These are phyloP conservation scores for Ctenochaetus hawaiiensis DNA, from an alignment of 2,797 vertebrate species.

Conservation along the genomic window DNA sequence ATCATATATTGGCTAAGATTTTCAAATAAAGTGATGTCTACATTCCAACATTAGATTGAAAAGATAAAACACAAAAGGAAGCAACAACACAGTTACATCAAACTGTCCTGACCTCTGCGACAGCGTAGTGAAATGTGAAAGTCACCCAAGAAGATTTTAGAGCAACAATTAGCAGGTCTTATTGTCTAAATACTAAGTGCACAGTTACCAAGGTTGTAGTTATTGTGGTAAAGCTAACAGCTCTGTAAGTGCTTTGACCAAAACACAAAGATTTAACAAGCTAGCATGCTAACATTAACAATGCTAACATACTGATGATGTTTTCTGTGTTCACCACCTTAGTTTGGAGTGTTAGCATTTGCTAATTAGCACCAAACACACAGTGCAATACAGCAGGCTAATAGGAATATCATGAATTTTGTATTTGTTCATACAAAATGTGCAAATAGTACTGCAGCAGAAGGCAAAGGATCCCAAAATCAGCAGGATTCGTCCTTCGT, in stretches of 20 bases:
- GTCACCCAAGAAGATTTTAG: no score
- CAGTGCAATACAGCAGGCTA: not conserved
- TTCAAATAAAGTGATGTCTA: no score
- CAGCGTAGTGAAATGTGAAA: not conserved
- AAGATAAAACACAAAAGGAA: not conserved
- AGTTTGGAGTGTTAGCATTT: not conserved
- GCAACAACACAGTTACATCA: not conserved
- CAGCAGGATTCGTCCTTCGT: no score
- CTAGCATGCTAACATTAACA: not conserved
- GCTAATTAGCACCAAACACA: not conserved
- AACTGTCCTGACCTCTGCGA: not conserved
- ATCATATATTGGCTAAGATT: no score
- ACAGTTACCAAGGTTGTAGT: constrained; percentile 9
- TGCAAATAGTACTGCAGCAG: no score
- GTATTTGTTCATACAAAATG: not conserved
- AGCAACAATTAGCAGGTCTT: not conserved
- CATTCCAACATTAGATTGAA: no score
- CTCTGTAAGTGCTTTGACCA: not conserved
- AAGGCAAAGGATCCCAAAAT: no score
- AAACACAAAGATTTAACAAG: not conserved
- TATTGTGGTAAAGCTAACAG: constrained; percentile 1
- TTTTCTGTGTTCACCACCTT: not conserved
- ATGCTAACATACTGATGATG: not conserved
- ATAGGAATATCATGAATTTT: not conserved
- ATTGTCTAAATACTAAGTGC: not conserved